Base-by-base conservation (phyloP, 2,113 vertebrate genomes). In the Oceanites oceanicus region DNA sequence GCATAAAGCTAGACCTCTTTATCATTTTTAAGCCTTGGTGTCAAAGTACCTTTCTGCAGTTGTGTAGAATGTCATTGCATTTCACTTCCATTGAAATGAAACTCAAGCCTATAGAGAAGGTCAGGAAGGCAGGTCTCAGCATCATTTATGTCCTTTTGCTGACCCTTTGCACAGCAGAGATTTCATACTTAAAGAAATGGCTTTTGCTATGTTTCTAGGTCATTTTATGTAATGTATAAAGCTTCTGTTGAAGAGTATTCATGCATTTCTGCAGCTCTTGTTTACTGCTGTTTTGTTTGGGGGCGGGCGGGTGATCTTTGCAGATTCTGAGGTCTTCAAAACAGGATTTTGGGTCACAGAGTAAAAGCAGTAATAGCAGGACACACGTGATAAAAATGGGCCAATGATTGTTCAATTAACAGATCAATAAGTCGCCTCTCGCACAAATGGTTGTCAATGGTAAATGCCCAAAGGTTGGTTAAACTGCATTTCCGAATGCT, bases 341-440 rank as follows among this genome's bases (percentile, higher is more conserved):
- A 53, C 30, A 68, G 26, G 20, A 63, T 67, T 87, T 86, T 45
- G 75, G 49, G 36, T 80, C 65, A 86, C 30, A 83, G 56, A 63
- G 6, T 63, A 62, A 80, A 81, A 49, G 15, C 29, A 26, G 13
- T 70, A 86, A 74, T n/a, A 42, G n/a, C 72, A 75, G 52, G 36
- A 15, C 50, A 80, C 14, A 29, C 1, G 3, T 79, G 53, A 73
- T 77, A 90, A 95, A 92, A 50, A 92, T 29, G 52, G 19, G 90
- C 15, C 44, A 79, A 88, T 68, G 81, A 90, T 19, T 94, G 58
- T 85, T 96, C 74, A 90, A 75, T 96, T 95, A 97, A 90, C n/a
- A 94, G 61, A 97, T 97, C 96, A 67, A 38, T 97, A 93, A 89
- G 62, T 77, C 50, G 36, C 55, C 70, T 95, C 56, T 94, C 65